A percentile compares a stretch with the other conserved stretches of the same genome.
These are phyloP conservation scores for Aspidiotus destructor DNA, from an alignment of 2,888 invertebrate species.

Conservation along the genomic window DNA sequence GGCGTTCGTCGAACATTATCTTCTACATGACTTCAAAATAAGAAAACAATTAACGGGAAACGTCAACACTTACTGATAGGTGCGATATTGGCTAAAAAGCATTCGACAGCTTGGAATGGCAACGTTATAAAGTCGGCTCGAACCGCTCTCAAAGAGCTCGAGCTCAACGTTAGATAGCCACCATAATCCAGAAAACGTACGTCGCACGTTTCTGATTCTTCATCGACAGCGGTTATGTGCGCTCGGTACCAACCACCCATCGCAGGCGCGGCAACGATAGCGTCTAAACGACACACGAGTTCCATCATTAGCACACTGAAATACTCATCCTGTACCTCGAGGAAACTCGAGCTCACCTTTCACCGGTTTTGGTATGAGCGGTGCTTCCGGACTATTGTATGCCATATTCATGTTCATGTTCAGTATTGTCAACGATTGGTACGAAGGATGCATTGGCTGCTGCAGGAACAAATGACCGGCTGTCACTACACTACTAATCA, in stretches of 20 bases:
- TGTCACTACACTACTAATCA: conserved; percentile 73
- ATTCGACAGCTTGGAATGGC: conserved; percentile 96
- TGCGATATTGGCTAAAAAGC: conserved; percentile 78
- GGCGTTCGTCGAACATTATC: no score
- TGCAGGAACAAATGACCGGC: conserved; percentile 90
- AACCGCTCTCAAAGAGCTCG: conserved; percentile 76
- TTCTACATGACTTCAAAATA: no score
- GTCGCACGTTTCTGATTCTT: conserved; percentile 60
- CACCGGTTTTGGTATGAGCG: conserved; percentile 67
- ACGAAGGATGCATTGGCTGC: conserved; percentile 89
- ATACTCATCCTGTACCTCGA: no score
- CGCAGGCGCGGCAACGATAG: conserved; percentile 79
- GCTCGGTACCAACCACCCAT: conserved; percentile 83
- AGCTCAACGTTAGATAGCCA: conserved; percentile 72
- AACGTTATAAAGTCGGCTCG: conserved; percentile 84
- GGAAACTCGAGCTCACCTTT: conserved; percentile 50
- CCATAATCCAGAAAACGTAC: conserved; percentile 92
- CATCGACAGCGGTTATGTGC: conserved; percentile 61
- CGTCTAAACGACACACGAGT: conserved; percentile 49
- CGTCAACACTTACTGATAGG: conserved; percentile 54
- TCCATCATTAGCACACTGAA: neutral
- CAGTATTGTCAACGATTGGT: conserved; percentile 68
- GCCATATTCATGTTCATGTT: conserved; percentile 72
- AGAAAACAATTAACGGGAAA: neutral
- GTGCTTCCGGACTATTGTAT: conserved; percentile 69